Base-by-base conservation (phyloP, 2,797 vertebrate species). In the Babyrousa celebensis region DNA sequence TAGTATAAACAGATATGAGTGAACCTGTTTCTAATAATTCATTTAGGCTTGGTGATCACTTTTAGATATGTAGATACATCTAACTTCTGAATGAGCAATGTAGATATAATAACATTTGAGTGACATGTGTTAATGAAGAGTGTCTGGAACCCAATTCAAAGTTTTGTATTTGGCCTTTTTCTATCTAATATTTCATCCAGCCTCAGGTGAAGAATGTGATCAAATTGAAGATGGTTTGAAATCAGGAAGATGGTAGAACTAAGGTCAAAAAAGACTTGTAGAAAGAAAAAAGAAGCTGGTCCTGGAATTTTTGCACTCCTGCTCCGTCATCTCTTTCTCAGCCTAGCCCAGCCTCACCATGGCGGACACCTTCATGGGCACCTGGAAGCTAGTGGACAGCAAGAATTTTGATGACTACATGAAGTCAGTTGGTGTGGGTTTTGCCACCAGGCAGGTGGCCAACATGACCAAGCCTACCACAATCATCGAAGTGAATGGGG, bases 161-260 rank as follows among this genome's bases (percentile, higher is more conserved):
- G 3, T n/a, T 85, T 68, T 88, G 5, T 14, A 40, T 36, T 89
- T 63, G 91, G 67, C 82, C 6, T 11, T 80, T 94, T 85, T 21
- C 62, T 67, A 16, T 23, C 25, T 85, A 71, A 70, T 89, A 79
- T 80, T 82, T 75, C 48, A 75, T 52, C 20, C 23, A 75, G 48
- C n/a, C 20, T 91, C 5, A 79, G 54, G 16, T 68, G 77, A 95
- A 94, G 21, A 74, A 3, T 77, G 62, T 88, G 25, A 77, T 93
- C 40, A 93, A 89, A 85, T 25, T 15, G 17, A 80, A 40, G 21
- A 56, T 82, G 21, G 79, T 32, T 79, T 40, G 12, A 83, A 89
- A 70, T 25, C 18, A 1, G 23, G 21, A 84, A 18, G 18, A 14
- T 71, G 29, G 67, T 60, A 89, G 20, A 54, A 48, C 74, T 9